phyloP scores from a whole-genome alignment of 2,797 vertebrate species.

The Myiotriccus ornatus region DNA sequence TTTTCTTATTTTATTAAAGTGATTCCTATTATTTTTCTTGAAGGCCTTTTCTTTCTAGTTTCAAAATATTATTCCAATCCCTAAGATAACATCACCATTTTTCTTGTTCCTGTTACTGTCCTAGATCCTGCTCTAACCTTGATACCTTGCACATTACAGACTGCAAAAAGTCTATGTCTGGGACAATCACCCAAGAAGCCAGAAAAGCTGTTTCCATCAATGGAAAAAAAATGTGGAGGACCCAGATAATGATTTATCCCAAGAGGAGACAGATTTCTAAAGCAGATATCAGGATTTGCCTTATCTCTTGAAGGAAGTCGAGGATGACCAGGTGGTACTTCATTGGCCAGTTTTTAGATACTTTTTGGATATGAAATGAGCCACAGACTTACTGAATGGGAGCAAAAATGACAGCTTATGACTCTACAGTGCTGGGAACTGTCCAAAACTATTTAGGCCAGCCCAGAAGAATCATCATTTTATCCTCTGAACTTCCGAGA shows the following conservation, averaged over 20 bases:
- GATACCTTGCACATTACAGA: not conserved
- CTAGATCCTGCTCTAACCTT: not conserved
- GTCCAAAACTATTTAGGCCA: not conserved
- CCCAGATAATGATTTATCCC: not conserved
- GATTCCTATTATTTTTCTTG: not conserved
- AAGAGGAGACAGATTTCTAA: not conserved
- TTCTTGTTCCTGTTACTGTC: not conserved
- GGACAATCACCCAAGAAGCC: not conserved
- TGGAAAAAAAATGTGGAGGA: not conserved
- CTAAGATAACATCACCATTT: not conserved
- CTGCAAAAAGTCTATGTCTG: not conserved
- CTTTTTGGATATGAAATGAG: not conserved
- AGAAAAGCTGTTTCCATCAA: not conserved
- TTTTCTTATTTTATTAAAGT: not conserved
- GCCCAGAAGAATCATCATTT: not conserved
- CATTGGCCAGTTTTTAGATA: not conserved
- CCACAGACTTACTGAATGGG: not conserved
- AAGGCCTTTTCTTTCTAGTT: not conserved
- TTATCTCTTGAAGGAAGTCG: not conserved
- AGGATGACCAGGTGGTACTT: not conserved
- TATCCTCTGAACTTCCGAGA: not conserved
- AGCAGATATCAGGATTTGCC: not conserved
- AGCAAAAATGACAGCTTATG: not conserved
- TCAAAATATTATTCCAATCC: not conserved
- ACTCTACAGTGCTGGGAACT: not conserved